phyloP scores from a whole-genome alignment of 2,888 invertebrate species.

The Leptopterna dolabrata region DNA sequence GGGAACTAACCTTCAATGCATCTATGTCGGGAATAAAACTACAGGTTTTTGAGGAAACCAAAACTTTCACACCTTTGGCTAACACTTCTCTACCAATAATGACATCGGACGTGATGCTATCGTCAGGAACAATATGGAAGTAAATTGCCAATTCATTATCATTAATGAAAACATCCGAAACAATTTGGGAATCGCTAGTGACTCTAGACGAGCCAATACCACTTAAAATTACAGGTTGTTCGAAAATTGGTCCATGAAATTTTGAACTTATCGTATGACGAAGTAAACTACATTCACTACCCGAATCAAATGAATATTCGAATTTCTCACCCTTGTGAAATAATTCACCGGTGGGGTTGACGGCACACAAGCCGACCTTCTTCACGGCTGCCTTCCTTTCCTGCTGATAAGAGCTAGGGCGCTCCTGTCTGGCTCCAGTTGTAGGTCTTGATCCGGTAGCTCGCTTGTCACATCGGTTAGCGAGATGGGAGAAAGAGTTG shows the following conservation, averaged over 20 bases:
- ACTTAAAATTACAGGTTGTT: not conserved
- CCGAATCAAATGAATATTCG: constrained; percentile 12
- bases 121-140: constrained; percentile 31
- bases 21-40: not conserved
- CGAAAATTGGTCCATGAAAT: constrained; percentile 31
- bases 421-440: no score
- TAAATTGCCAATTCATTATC: constrained; percentile 1
- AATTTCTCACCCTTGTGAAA: not conserved
- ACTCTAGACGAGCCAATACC: not conserved
- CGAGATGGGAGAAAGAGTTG: no score
- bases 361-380: no score
- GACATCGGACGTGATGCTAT: not conserved
- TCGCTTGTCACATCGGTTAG: no score
- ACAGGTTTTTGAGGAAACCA: not conserved
- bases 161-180: not conserved
- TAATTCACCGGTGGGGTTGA: no score
- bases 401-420: no score
- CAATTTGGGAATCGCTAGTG: not conserved
- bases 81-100: constrained; percentile 18
- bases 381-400: no score
- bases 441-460: no score
- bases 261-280: not conserved
- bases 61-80: not conserved
- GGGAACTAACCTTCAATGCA: no score
- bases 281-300: not conserved